Base-by-base conservation (phyloP, 2,797 vertebrate species). In the Anguilla marmorata region DNA sequence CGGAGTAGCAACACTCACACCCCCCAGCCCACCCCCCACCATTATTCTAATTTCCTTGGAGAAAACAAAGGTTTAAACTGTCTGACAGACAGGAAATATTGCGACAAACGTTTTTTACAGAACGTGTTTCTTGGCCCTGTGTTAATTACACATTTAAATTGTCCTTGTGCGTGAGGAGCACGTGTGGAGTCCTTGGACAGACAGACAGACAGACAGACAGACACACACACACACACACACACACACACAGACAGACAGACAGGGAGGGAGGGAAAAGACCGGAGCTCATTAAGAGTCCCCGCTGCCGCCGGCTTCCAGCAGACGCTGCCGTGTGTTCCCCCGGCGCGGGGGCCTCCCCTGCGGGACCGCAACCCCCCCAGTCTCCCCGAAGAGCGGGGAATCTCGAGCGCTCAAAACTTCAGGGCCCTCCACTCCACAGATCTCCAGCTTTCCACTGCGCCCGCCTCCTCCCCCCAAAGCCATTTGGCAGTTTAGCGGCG, bases 401-500 rank as follows among this genome's bases (percentile, higher is more conserved):
- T 91, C 89, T 84, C 86, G 88, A 82, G 86, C 91, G 91, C 89
- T 93, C 92, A 91, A 37, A 37, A 80, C 76, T 80, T 48, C 76
- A 80, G 87, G 90, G 86, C 88, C 90, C 91, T 91, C 50, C 85
- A 90, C 91, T 91, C 50, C 85, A 90, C 91, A 93, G 91, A 93
- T 94, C 91, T 91, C 89, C 92, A 92, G 93, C 91, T 92, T 92
- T 94, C 37, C 91, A 92, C 93, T 93, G 93, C 91, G 93, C 94
- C 93, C 91, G 88, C 88, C 86, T 91, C 86, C 85, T 37, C 37
- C 90, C 93, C 93, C 92, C 60, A 79, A 90, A 90, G 93, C 93
- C 93, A 95, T 95, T 94, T 93, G 91, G 91, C 94, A 94, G 93
- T 95, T 96, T 94, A 94, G 91, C 92, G 45, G 91, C 92, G 41